Conservation (phyloP, 2,113 vertebrate species). For the Peromyscus leucopus region DNA sequence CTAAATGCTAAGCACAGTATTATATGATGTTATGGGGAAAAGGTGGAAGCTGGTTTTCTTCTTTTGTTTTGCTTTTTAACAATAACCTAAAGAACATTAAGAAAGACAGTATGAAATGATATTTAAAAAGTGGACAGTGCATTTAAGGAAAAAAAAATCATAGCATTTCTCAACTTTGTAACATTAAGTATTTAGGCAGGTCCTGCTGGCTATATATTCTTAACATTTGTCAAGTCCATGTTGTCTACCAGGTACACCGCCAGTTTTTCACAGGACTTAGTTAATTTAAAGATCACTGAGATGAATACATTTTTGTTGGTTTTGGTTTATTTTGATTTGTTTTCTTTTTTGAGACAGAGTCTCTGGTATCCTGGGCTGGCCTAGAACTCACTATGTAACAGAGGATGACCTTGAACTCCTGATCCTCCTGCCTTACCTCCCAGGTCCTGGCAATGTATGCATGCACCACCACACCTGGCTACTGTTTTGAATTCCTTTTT, state of each 20-base stretch:
- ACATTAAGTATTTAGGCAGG: background rate
- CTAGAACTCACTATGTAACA: background rate
- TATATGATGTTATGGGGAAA: background rate
- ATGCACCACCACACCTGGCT: background rate
- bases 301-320: background rate
- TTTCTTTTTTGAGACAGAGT: background rate
- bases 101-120: background rate
- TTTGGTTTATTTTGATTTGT: background rate
- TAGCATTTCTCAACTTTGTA: background rate
- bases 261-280: background rate
- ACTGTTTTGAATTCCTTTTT: slow-evolving; percentile 25
- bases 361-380: background rate
- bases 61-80: background rate
- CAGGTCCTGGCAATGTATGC: background rate
- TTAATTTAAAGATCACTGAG: background rate
- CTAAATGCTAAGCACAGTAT: background rate
- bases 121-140: background rate
- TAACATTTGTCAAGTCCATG: background rate
- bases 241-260: background rate
- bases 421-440: background rate
- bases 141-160: background rate
- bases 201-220: background rate
- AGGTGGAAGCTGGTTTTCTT: background rate
- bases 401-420: background rate
- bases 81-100: background rate